Percentiles rank a stretch among this genome's conserved stretches.
These are phyloP conservation scores for Lucifuga dentata DNA, from an alignment of 2,113 vertebrate species.

Conservation along the genomic window DNA sequence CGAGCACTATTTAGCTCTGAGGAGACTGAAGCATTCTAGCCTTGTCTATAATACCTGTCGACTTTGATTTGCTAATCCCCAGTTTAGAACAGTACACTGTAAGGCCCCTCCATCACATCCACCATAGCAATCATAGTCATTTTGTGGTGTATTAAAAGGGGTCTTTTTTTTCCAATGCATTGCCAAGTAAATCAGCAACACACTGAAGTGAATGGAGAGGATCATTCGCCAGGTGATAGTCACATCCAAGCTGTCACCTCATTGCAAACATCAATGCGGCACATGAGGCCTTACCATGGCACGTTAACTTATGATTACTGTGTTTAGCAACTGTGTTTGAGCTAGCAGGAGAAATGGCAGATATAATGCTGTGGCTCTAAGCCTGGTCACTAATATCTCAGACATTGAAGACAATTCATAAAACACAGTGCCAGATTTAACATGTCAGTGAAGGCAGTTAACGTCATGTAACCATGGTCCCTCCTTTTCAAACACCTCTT, in stretches of 20 bases:
- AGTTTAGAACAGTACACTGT: conserved; percentile 25
- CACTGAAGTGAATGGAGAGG: conserved; percentile 10
- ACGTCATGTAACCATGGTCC: too few species aligned
- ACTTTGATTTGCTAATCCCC: conserved; percentile 62
- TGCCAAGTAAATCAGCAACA: conserved; percentile 22
- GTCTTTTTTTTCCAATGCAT: conserved; percentile 26
- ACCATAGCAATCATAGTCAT: conserved; percentile 69
- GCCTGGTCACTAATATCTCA: too few species aligned
- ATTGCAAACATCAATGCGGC: conserved; percentile 3
- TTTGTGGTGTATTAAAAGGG: conserved; percentile 58
- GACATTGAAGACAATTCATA: too few species aligned
- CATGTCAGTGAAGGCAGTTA: too few species aligned
- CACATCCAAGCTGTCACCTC: conserved; percentile 28
- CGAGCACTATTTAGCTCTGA: conserved; percentile 38
- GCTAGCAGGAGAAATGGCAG: background rate
- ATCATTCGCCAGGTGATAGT: conserved; percentile 49
- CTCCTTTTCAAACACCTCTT: too few species aligned
- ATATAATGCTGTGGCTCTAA: too few species aligned
- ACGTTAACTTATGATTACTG: conserved; percentile 37
- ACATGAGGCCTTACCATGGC: conserved; percentile 6
- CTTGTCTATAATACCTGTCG: conserved; percentile 72
- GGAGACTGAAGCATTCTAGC: conserved; percentile 58
- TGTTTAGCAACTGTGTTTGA: conserved; percentile 2
- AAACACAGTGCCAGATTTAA: too few species aligned
- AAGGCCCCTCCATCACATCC: conserved; percentile 53